Evolutionary conservation across 2,888 invertebrate species (phyloP).

Genomic region (Athalia rosae): DNA sequence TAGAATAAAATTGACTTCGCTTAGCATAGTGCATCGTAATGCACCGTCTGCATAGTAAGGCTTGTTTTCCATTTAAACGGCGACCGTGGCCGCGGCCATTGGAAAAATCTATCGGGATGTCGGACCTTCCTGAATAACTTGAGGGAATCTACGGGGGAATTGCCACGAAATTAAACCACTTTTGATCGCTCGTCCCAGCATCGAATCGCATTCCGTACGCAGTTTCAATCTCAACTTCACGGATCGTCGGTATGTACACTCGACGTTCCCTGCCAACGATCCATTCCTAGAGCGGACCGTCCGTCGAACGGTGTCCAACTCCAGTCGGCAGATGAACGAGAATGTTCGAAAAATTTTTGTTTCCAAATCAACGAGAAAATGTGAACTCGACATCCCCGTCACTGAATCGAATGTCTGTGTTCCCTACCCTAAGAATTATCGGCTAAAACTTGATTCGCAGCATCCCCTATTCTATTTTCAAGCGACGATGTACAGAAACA

Average conservation of each 20-base stretch:
- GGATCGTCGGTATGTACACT: too few species aligned
- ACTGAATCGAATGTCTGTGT: slow-evolving; percentile 63
- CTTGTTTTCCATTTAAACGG: slow-evolving; percentile 43
- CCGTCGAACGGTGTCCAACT: too few species aligned
- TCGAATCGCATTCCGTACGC: neutral
- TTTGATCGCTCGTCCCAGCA: neutral
- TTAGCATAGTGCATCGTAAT: slow-evolving; percentile 46
- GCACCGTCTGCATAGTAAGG: slow-evolving; percentile 37
- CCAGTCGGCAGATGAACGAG: neutral
- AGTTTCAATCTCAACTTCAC: too few species aligned
- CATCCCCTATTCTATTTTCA: slow-evolving; percentile 50
- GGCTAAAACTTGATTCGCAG: slow-evolving; percentile 53
- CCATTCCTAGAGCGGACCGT: too few species aligned
- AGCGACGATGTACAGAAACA: slow-evolving; percentile 44
- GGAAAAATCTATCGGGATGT: slow-evolving; percentile 37
- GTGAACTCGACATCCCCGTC: slow-evolving; percentile 56
- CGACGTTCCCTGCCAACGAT: too few species aligned
- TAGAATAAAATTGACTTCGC: slow-evolving; percentile 45
- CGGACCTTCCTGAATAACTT: slow-evolving; percentile 46
- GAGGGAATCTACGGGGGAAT: too few species aligned
- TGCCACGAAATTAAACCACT: neutral
- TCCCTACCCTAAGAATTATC: slow-evolving; percentile 62
- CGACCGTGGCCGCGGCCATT: slow-evolving; percentile 8
- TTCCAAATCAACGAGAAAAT: neutral
- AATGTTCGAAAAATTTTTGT: neutral